Evolutionary conservation across 2,113 vertebrate genomes (phyloP).

Genomic region (Etheostoma spectabile): DNA sequence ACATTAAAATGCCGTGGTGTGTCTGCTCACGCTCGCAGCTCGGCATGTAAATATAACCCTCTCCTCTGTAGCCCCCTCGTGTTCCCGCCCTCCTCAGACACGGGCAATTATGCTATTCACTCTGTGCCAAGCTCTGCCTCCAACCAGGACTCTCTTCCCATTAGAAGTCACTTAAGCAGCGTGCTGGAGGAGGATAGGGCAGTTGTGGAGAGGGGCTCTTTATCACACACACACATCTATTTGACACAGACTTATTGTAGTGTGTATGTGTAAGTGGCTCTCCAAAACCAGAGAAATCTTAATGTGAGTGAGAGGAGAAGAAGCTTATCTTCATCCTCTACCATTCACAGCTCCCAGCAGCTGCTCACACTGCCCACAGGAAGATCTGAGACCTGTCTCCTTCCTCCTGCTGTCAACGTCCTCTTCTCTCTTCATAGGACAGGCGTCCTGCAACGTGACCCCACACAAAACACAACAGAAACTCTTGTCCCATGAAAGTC

Average conservation of each 20-base stretch:
- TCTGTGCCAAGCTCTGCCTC: slow-evolving; percentile 56
- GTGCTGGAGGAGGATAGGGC: slow-evolving; percentile 51
- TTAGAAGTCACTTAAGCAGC: slow-evolving; percentile 72
- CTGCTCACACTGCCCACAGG: background rate
- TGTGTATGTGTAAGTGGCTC: slow-evolving; percentile 30
- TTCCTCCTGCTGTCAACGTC: background rate
- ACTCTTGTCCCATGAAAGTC: too few species aligned
- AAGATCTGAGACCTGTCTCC: background rate
- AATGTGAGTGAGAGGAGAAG: slow-evolving; percentile 10
- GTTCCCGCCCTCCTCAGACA: slow-evolving; percentile 60
- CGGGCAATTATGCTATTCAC: slow-evolving; percentile 70
- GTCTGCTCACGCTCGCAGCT: slow-evolving; percentile 33
- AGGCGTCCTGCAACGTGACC: too few species aligned
- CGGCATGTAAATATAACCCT: slow-evolving; percentile 74
- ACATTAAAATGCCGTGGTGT: slow-evolving; percentile 64
- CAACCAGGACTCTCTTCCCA: slow-evolving; percentile 61
- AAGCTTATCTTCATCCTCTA: slow-evolving; percentile 10
- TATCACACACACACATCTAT: background rate
- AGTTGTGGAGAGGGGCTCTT: slow-evolving; percentile 51
- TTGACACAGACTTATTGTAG: background rate
- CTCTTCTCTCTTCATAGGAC: background rate
- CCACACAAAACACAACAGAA: too few species aligned
- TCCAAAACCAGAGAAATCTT: slow-evolving; percentile 39
- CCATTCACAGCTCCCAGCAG: slow-evolving; percentile 6
- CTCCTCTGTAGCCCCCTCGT: slow-evolving; percentile 69